A percentile compares a stretch with the other conserved stretches of the same genome.
phyloP scores from a whole-genome alignment of 2,888 invertebrate species.

The Drosophila pegasa region DNA sequence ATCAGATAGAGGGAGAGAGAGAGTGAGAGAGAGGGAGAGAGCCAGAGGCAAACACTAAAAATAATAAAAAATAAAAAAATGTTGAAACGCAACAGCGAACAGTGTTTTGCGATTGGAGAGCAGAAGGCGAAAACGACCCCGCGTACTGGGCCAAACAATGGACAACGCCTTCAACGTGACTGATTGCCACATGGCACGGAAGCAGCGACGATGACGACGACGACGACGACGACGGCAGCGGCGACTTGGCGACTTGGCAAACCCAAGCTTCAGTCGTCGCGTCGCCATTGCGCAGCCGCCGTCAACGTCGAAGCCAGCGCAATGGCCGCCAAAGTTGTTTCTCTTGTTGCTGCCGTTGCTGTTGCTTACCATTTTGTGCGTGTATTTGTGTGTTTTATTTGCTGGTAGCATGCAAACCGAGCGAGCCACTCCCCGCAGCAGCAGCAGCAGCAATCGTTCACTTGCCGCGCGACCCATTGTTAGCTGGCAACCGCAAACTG shows the following conservation, averaged over 20 bases:
- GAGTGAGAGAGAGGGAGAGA: slow-evolving; percentile 19
- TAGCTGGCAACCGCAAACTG: slow-evolving; percentile 38
- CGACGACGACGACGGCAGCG: slow-evolving; percentile 6
- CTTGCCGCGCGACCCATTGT: slow-evolving; percentile 15
- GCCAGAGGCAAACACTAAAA: slow-evolving; percentile 17
- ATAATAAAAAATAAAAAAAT: slow-evolving; percentile 18
- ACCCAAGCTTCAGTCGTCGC: slow-evolving; percentile 38
- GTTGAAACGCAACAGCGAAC: slow-evolving; percentile 52
- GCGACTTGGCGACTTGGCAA: slow-evolving; percentile 28
- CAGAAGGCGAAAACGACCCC: slow-evolving; percentile 58
- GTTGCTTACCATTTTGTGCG: slow-evolving; percentile 59
- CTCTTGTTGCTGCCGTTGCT: slow-evolving; percentile 32
- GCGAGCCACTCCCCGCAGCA: slow-evolving; percentile 28
- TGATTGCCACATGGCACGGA: slow-evolving; percentile 81
- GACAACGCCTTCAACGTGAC: slow-evolving; percentile 76
- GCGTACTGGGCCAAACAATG: slow-evolving; percentile 51
- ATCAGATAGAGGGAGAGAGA: slow-evolving; percentile 17
- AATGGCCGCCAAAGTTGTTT: slow-evolving; percentile 76
- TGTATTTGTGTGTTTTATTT: slow-evolving; percentile 64
- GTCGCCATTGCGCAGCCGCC: slow-evolving; percentile 68
- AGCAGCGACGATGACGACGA: slow-evolving; percentile 38
- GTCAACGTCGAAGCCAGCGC: slow-evolving; percentile 56
- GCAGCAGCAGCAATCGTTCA: slow-evolving; percentile 21
- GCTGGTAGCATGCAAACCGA: slow-evolving; percentile 67
- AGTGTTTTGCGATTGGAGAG: slow-evolving; percentile 78